Base-by-base conservation (phyloP, 2,113 vertebrate species). In the Hemicordylus capensis region DNA sequence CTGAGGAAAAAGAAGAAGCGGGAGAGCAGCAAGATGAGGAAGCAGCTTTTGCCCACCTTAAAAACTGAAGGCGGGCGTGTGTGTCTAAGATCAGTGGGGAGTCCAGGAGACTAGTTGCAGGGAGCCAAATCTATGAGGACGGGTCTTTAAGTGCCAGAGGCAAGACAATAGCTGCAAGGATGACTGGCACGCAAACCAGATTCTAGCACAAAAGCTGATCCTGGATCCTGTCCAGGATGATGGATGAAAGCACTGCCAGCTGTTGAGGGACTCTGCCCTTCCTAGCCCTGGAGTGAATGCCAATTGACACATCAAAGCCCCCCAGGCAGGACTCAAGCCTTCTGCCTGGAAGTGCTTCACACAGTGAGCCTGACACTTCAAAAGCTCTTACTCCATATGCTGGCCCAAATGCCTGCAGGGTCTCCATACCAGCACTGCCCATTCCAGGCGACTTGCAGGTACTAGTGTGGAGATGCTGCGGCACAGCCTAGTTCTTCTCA, bases 1-100 rank as follows among this genome's bases (percentile, higher is more conserved):
- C 98, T 98, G 92, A 1, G n/a, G 82, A 75, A 12, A 4, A 80
- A 88, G 26, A 80, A 88, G 26, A 69, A 80, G 84, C 90, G 54
- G 87, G 89, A 89, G 90, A 70, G 90, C 37, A 89, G 51, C 74
- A 78, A 93, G 78, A 76, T 89, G 89, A 90, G 90, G 63, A 90
- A 86, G 48, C 15, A 28, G 19, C 34, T 48, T 46, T 48, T 59
- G 7, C 9, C 28, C 76, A 44, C 19, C 19, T 67, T 48, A 63
- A 51, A 44, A 46, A 58, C 39, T 34, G 42, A 61, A 74, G 31
- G 3, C 11, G 26, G 31, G 42, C n/a, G n/a, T n/a, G 17, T 54
- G 51, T 28, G 10, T 14, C 51, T 11, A n/a, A 61, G 75, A 63
- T 83, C 44, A 48, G 12, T 31, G 63, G 11, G 42, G 39, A 48